Evolutionary conservation across 30 jellyfish, hydroid and myxozoan genomes (phyloP).

Genomic region (Haliclystus octoradiatus): DNA sequence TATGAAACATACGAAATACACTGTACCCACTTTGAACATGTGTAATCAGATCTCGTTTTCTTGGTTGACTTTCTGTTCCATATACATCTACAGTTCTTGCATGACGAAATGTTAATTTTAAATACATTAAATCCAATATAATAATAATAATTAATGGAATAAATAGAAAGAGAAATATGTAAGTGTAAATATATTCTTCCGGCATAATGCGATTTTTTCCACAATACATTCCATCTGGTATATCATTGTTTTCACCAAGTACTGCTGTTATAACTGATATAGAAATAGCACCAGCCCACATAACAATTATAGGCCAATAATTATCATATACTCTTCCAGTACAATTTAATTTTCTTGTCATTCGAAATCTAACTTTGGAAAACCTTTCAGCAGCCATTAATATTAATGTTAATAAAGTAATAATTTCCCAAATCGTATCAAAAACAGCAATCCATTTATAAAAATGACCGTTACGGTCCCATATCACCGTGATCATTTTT

Average conservation of each 20-base stretch:
- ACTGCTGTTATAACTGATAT: background rate
- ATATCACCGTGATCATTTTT: background rate
- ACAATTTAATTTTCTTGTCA: background rate
- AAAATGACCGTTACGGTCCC: background rate
- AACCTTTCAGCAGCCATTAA: background rate
- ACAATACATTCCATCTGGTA: background rate
- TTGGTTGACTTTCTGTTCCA: background rate
- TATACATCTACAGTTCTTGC: background rate
- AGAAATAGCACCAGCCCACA: background rate
- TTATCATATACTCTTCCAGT: background rate
- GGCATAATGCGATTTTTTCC: background rate
- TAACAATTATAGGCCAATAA: background rate
- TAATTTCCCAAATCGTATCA: background rate
- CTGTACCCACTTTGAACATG: background rate
- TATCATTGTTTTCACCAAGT: background rate
- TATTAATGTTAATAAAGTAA: background rate
- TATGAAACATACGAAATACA: background rate
- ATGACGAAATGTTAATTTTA: background rate
- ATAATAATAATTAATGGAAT: background rate
- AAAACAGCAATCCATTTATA: background rate
- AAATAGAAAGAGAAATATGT: background rate
- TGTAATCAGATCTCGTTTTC: background rate
- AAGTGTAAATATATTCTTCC: background rate
- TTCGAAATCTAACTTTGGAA: background rate
- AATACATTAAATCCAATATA: background rate